Percentiles rank a stretch among this genome's conserved stretches.
Conservation (phyloP, 2,797 vertebrate species). For the Zenarchopterus dispar region DNA sequence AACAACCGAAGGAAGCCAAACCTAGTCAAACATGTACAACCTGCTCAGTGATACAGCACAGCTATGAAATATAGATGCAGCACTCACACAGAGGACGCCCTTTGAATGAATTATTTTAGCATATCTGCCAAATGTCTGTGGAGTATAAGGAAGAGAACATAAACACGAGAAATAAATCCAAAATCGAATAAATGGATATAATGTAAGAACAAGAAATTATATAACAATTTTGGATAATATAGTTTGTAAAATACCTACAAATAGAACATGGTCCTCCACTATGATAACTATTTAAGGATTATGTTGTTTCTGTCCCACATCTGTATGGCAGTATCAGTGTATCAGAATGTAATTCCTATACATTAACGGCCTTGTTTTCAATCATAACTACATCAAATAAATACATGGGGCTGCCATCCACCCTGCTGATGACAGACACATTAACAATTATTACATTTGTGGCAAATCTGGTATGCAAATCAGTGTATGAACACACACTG, state of each 20-base stretch:
- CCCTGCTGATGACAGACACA: slow-evolving; percentile 7
- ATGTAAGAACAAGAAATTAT: slow-evolving; percentile 6
- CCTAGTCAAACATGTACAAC: slow-evolving; percentile 17
- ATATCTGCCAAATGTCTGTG: slow-evolving; percentile 19
- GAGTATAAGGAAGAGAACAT: not conserved
- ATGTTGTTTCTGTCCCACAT: slow-evolving; percentile 23
- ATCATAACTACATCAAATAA: slow-evolving; percentile 28
- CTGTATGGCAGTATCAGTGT: slow-evolving; percentile 4
- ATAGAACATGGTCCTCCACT: not conserved
- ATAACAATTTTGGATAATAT: slow-evolving; percentile 9
- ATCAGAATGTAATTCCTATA: slow-evolving; percentile 1
- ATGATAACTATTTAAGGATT: not conserved
- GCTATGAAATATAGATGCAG: slow-evolving; percentile 65
- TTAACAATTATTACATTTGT: not conserved
- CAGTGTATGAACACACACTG: too few species aligned
- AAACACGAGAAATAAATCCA: not conserved
- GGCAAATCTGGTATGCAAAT: too few species aligned
- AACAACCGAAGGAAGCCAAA: slow-evolving; percentile 23
- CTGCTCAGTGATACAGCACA: slow-evolving; percentile 27
- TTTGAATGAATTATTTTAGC: slow-evolving; percentile 27
- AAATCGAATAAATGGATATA: not conserved
- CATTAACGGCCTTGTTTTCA: slow-evolving; percentile 7
- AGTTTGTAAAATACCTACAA: slow-evolving; percentile 10
- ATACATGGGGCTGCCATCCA: slow-evolving; percentile 24
- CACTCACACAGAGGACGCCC: slow-evolving; percentile 42